Percentiles rank a stretch among this genome's conserved stretches.
Conservation (phyloP, 2,888 invertebrate genomes). For the Ophion ellenae region DNA sequence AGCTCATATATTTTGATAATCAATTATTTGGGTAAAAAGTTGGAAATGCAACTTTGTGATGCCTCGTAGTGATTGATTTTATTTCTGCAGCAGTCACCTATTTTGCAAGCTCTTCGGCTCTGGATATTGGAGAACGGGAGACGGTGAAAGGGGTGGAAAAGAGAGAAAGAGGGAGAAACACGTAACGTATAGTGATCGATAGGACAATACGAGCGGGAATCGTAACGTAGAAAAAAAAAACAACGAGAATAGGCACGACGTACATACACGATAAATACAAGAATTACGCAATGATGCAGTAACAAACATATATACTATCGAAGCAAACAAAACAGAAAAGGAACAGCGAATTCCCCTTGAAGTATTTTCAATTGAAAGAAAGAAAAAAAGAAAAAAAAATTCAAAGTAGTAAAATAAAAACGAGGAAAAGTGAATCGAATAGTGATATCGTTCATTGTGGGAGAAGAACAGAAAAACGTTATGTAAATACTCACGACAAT, state of each 20-base stretch:
- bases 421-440: slow-evolving; percentile 18
- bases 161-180: background rate
- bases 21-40: background rate
- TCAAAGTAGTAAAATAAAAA: background rate
- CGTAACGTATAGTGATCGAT: background rate
- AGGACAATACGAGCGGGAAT: background rate
- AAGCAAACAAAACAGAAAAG: slow-evolving; percentile 46
- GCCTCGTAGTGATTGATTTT: slow-evolving; percentile 26
- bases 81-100: slow-evolving; percentile 30
- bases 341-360: slow-evolving; percentile 5
- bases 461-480: background rate
- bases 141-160: background rate
- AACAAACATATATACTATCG: slow-evolving; percentile 27
- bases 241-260: slow-evolving; percentile 21
- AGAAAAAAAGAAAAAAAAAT: background rate
- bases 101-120: background rate
- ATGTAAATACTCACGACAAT: slow-evolving; percentile 85
- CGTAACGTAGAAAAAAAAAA: background rate
- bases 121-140: background rate
- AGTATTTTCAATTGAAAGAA: slow-evolving; percentile 2
- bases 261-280: slow-evolving; percentile 26
- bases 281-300: slow-evolving; percentile 43
- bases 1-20: background rate
- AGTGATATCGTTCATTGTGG: background rate
- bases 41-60: background rate